Conservation (phyloP, 2,113 vertebrate genomes). For the Ageneiosus marmoratus region DNA sequence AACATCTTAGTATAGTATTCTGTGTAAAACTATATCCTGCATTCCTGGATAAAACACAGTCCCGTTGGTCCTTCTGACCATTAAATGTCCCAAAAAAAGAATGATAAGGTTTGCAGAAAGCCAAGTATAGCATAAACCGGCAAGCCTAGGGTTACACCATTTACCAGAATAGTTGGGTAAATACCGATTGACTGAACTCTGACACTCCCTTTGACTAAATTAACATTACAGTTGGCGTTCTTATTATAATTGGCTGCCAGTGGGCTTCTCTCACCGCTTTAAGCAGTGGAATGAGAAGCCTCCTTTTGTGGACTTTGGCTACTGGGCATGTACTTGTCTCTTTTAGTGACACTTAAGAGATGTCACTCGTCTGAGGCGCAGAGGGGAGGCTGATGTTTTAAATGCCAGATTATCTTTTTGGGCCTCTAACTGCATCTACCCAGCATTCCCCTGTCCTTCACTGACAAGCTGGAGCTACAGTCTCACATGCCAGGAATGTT, state of each 20-base stretch:
- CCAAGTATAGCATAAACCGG: constrained; percentile 29
- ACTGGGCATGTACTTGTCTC: constrained; percentile 37
- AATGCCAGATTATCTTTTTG: constrained; percentile 67
- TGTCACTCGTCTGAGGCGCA: constrained; percentile 51
- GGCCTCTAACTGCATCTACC: constrained; percentile 56
- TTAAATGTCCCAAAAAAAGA: constrained; percentile 47
- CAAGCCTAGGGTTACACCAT: constrained; percentile 55
- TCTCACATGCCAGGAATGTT: constrained; percentile 69
- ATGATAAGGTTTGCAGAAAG: constrained; percentile 36
- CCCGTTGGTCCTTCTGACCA: constrained; percentile 36
- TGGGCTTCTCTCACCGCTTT: constrained; percentile 45
- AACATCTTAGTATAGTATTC: constrained; percentile 37
- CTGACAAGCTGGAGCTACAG: constrained; percentile 64
- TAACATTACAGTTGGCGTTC: constrained; percentile 58
- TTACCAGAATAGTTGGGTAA: constrained; percentile 52
- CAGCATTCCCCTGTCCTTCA: constrained; percentile 53
- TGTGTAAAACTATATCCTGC: constrained; percentile 39
- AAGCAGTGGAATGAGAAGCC: constrained; percentile 59
- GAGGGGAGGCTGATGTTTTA: constrained; percentile 65
- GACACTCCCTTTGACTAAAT: constrained; percentile 55
- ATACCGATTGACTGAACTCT: constrained; percentile 33
- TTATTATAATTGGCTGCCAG: constrained; percentile 59
- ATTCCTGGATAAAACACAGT: constrained; percentile 45
- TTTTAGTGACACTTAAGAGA: constrained; percentile 61
- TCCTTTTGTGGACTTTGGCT: constrained; percentile 52